Base-by-base conservation (phyloP, 2,888 invertebrate genomes). In the Tenthredo notha region DNA sequence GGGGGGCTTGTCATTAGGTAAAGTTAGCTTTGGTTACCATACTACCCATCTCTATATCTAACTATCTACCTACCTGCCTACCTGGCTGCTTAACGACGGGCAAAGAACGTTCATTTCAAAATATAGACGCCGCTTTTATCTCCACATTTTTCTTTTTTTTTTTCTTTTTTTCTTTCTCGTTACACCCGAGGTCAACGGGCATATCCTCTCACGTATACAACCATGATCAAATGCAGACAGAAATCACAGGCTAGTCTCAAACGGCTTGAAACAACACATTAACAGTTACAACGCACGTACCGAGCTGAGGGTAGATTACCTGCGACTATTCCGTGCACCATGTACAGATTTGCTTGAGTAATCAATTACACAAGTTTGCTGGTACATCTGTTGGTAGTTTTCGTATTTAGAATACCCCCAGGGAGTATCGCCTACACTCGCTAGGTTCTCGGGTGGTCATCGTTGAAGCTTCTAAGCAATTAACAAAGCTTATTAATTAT, bases 401-500 rank as follows among this genome's bases (percentile, higher is more conserved):
- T 78, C 21, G 65, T n/a, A 29, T 54, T 61, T 33, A 15, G 61
- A 40, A 80, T 50, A 78, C 65, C 78, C 84, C 18, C 25, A n/a
- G 84, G 67, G 65, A 84, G 67, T 80, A 80, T 80, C 40, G 80
- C 37, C 12, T 47, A 12, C 61, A 40, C 40, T 61, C 84, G 70
- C 67, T 33, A 29, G 21, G 78, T 47, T 50, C 33, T 80, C 78
- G 33, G 78, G 43, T 78, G 84, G 77, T 47, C 88, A 89, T 88
- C 88, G 85, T 84, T 85, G 85, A 54, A 77, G 77, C 84, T 84
- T 84, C 86, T 84, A 61, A 84, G 88, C 89, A 87, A 90, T 90
- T 88, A 90, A 90, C 86, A 87, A 87, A 86, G 87, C 87, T 90
- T 88, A 90, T 90, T 90, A 90, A 90, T 89, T 87, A 88, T 87